Evolutionary conservation across 2,113 vertebrate species (phyloP), one percentile per base, ranked within the genome.

Genomic region (Oriolus oriolus): DNA sequence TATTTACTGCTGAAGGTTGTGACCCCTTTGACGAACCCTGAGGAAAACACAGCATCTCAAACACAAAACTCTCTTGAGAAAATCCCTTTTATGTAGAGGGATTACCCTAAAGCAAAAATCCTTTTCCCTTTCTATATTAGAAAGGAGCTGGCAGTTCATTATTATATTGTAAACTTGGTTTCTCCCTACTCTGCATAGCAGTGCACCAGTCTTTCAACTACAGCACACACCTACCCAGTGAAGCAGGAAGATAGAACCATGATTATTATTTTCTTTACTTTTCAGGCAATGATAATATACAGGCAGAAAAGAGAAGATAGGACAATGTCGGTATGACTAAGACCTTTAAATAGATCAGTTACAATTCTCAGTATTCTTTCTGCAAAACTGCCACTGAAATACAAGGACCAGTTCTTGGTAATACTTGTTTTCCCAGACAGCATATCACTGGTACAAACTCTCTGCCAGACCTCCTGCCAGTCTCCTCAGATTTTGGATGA

Each of bases 41-140:
- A 81, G 82, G 65, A 94, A 88, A 96, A 80, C 1, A 1, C 63
- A 92, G 85, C 92, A 85, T 47, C 59, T 90, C 75, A 92, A 97
- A 94, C 69, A 87, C 47, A 94, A 92, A 79, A 66, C 71, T 69
- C 30, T 16, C 2, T 45, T 88, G 45, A 80, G n/a, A 80, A 93
- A 89, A 89, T 52, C 16, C 13, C 28, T 65, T 79, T 90, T 28
- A 23, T 37, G 9, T 2, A 7, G 10, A 2, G 8, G 2, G 9
- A 76, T 21, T 13, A 63, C 11, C 50, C 16, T 56, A 87, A 88
- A 63, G 50, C 13, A 89, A 70, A 92, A 75, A 30, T 54, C 6
- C 8, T 63, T 74, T 44, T 59, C 17, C 2, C 61, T 78, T 87
- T 65, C 27, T 59, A 3, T 68, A 71, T 75, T 39, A 87, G 30